Evolutionary conservation across 2,113 vertebrate genomes (phyloP), one percentile per base, ranked within the genome.

Genomic region (Sinocyclocheilus maitianheensis): DNA sequence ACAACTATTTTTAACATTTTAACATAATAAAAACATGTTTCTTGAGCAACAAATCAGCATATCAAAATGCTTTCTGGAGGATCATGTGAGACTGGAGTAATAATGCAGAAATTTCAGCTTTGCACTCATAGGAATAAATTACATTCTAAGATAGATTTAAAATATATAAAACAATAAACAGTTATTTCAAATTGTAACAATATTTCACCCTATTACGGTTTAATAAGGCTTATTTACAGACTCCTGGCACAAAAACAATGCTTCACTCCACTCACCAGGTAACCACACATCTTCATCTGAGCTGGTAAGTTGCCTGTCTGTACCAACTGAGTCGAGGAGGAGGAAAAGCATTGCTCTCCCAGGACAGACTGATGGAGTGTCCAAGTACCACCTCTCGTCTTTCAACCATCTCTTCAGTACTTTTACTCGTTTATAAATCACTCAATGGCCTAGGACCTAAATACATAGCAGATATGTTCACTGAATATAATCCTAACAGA

Each of bases 291-390:
- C 86, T 18, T 95, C 93, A 0, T 94, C 94, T 0, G 90, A 24
- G 0, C 93, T 88, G 0, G 92, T 92, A 51, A 98, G 94, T 86
- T 30, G 30, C 30, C 30, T 30, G 30, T 30, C 94, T 93, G 93
- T 94, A 96, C 97, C 97, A 98, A 89, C 91, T 96, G 89, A 97
- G 93, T 67, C 89, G 91, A 0, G 96, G 95, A 0, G 96, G 93
- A 0, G 97, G 96, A 77, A 96, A 87, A 3, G 97, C 96, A 0
- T 93, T 96, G 90, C 94, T 96, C 89, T 98, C 95, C 0, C 97
- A 98, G 89, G 96, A 95, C 79, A 98, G 92, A 0, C 92, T 95
- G 0, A 96, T 88, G 0, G 97, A 93, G 93, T 92, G 95, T 83
- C 93, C 89, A 0, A 97, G 93, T 34, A 97, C 88, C 16, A 96